Evolutionary conservation across 92 coral and sea anemone genomes (phyloP).

Genomic region (Pocillopora grandis): DNA sequence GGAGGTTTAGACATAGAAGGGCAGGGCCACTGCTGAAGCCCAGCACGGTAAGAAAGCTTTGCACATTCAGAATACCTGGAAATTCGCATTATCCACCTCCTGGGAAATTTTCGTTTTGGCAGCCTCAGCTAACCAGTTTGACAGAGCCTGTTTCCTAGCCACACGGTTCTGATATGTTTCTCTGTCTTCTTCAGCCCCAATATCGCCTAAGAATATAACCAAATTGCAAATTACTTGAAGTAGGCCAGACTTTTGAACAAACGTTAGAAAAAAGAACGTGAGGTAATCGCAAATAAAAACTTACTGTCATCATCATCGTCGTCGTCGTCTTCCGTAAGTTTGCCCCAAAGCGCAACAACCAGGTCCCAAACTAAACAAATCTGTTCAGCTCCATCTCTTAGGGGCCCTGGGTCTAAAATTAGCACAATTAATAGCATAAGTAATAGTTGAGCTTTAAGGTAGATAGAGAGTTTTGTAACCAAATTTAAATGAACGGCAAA

Average conservation of each 20-base stretch:
- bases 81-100: slow-evolving; percentile 79
- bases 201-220: slow-evolving; percentile 3
- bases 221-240: background rate
- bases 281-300: too few species aligned
- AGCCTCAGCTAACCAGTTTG: slow-evolving; percentile 83
- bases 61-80: slow-evolving; percentile 62
- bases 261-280: too few species aligned
- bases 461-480: too few species aligned
- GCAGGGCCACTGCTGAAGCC: background rate
- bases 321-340: slow-evolving; percentile 35
- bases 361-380: slow-evolving; percentile 87
- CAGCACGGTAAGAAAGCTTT: background rate
- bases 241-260: too few species aligned
- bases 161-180: slow-evolving; percentile 67
- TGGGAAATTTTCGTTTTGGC: slow-evolving; percentile 66
- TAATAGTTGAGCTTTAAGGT: background rate
- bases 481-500: too few species aligned
- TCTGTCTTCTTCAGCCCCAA: slow-evolving; percentile 32
- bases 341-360: slow-evolving; percentile 94
- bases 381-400: slow-evolving; percentile 75
- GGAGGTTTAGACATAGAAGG: background rate
- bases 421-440: background rate
- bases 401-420: slow-evolving; percentile 68
- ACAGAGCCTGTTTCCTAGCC: slow-evolving; percentile 82
- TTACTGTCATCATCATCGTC: slow-evolving; percentile 35